Evolutionary conservation across 30 jellyfish, hydroid and myxozoan genomes (phyloP).

Genomic region (Euphysa ruthae): DNA sequence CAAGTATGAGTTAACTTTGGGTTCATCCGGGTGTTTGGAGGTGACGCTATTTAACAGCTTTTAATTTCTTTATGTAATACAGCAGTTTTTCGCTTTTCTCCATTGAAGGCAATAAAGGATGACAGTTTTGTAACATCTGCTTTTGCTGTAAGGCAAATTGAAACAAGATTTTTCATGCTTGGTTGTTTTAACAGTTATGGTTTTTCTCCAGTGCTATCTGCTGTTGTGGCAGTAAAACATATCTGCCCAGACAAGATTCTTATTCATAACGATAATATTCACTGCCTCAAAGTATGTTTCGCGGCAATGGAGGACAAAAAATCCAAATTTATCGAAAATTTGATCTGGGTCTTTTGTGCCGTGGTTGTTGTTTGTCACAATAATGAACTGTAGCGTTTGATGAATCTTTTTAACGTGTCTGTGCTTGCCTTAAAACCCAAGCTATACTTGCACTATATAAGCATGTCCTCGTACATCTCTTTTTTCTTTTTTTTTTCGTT

Average conservation of each 20-base stretch:
- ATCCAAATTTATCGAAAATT: neutral
- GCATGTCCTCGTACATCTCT: no score
- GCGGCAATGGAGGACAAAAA: constrained; percentile 1
- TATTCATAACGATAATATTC: constrained; percentile 5
- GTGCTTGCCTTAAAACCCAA: constrained; percentile 4
- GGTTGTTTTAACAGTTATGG: constrained; percentile 5
- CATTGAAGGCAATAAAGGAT: constrained; percentile 4
- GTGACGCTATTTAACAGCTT: neutral
- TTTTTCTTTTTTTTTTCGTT: neutral
- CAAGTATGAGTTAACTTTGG: neutral
- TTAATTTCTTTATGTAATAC: neutral
- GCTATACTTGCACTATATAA: no score
- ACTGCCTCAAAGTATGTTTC: neutral
- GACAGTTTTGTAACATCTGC: constrained; percentile 9
- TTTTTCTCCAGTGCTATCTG: neutral
- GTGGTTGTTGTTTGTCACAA: neutral
- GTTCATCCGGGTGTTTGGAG: neutral
- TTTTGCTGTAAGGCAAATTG: constrained; percentile 1
- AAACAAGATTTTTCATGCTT: neutral
- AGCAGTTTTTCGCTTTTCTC: neutral
- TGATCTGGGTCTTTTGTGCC: constrained; percentile 4
- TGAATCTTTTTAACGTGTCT: constrained; percentile 1
- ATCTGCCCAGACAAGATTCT: neutral
- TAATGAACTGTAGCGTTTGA: neutral
- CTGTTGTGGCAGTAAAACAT: neutral